Evolutionary conservation across 2,888 invertebrate species (phyloP).

Genomic region (Napeogenes inachia): DNA sequence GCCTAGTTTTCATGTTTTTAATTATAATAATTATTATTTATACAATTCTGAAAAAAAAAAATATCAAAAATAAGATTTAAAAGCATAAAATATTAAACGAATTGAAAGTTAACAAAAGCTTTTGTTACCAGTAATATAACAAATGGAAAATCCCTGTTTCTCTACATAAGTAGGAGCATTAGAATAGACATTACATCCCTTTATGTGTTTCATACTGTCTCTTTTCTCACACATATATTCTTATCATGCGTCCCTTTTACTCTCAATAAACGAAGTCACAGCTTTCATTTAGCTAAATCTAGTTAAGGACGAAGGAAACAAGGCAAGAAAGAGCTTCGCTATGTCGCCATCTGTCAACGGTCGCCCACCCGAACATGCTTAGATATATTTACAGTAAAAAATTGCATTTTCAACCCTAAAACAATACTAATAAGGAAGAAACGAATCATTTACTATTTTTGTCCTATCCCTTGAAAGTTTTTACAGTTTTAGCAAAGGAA

Average conservation of each 20-base stretch:
- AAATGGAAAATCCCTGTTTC: constrained; percentile 12
- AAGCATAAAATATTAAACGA: not conserved
- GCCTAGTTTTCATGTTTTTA: too few species aligned
- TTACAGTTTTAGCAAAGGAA: constrained; percentile 29
- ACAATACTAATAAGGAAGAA: not conserved
- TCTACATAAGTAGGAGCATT: constrained; percentile 8
- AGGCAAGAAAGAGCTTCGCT: constrained; percentile 57
- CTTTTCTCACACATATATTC: constrained; percentile 5
- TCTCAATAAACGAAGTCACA: constrained; percentile 43
- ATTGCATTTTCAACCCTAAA: constrained; percentile 17
- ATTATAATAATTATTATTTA: too few species aligned
- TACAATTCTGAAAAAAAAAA: too few species aligned
- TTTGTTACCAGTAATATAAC: constrained; percentile 8
- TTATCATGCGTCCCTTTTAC: constrained; percentile 21
- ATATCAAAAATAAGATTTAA: not conserved
- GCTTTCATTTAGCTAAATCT: constrained; percentile 61
- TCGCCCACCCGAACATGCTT: constrained; percentile 47
- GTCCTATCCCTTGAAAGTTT: constrained; percentile 24
- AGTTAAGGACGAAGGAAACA: constrained; percentile 63
- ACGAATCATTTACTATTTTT: constrained; percentile 6
- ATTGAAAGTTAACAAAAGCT: not conserved
- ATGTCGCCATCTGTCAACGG: constrained; percentile 63
- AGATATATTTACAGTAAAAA: constrained; percentile 20
- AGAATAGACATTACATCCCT: constrained; percentile 10
- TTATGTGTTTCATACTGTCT: not conserved